phyloP scores from a whole-genome alignment of 1,140 invertebrate species.

The Brachionus calyciflorus region DNA sequence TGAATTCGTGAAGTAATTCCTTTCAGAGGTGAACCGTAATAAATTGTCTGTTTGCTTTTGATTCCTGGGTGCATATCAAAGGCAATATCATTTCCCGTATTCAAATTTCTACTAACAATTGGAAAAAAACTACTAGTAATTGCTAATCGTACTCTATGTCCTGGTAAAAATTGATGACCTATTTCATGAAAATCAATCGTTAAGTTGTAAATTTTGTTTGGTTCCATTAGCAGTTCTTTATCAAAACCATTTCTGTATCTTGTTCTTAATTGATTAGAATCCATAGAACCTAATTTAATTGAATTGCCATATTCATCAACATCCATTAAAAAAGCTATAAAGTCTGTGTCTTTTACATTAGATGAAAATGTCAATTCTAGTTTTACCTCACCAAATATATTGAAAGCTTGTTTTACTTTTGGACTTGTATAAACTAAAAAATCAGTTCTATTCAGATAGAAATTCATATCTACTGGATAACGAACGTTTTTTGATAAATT shows the following conservation, averaged over 20 bases:
- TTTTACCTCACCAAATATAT: no score
- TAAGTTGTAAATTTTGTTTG: neutral
- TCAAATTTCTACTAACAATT: no score
- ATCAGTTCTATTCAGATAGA: no score
- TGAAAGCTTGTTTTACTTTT: no score
- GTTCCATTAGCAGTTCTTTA: neutral
- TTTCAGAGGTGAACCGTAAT: no score
- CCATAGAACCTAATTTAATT: neutral
- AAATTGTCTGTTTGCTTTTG: no score
- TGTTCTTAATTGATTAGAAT: neutral
- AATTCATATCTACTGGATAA: slow-evolving; percentile 3
- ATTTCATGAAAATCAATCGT: slow-evolving; percentile 8
- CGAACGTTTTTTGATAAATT: neutral
- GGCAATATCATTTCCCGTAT: no score
- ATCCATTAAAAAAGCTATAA: slow-evolving; percentile 21
- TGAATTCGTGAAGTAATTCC: no score
- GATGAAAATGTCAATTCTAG: no score
- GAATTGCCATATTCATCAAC: neutral
- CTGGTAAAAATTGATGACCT: slow-evolving; percentile 8
- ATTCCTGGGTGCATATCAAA: no score
- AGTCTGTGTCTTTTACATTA: no score
- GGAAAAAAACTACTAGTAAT: slow-evolving; percentile 41
- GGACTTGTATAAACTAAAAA: no score
- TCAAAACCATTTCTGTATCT: slow-evolving; percentile 40
- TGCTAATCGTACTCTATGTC: slow-evolving; percentile 4